Base-by-base conservation (phyloP, 2,797 vertebrate genomes). In the Selene dorsalis region DNA sequence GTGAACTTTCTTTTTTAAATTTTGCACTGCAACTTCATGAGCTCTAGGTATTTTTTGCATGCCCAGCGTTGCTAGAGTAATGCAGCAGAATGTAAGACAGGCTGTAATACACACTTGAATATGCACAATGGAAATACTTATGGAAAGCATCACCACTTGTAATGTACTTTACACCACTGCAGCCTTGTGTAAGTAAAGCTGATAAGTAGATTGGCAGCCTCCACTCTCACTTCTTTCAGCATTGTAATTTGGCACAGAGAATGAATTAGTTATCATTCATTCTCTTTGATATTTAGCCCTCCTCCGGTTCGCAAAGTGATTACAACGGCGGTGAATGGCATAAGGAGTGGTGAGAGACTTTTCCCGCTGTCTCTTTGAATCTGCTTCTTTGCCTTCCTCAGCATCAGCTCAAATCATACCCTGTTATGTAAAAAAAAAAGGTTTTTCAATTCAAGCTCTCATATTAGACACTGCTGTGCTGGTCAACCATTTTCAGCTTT, bases 231-330 rank as follows among this genome's bases (percentile, higher is more conserved):
- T 53, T 72, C 28, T 61, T 61, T 39, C n/a, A 41, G 48, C 28
- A 43, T 58, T 70, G 48, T 70, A 82, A 73, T 82, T 84, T 32
- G 58, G 80, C 80, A 67, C 58, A 16, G 75, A 72, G 60, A 82
- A 73, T 76, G 35, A 84, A 80, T 85, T 83, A 78, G 79, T 72
- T 74, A 56, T 73, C n/a, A 8, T 84, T 87, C 11, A 84, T 85
- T 84, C 76, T 77, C 79, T 87, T 70, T 83, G 73, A 90, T 90
- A 78, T 85, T 80, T 72, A 68, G 58, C 35, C 53, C 71, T 69
- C 58, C 14, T 18, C 13, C 70, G 70, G 83, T 83, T 75, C 85
- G 62, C 65, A 74, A 77, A 87, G 80, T 39, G 32, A 74, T 64
- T 76, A 64, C 75, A 16, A 77, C 75, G 58, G 38, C 69, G 55